phyloP scores from a whole-genome alignment of 2,888 invertebrate species.

The Cyclophora punctaria region DNA sequence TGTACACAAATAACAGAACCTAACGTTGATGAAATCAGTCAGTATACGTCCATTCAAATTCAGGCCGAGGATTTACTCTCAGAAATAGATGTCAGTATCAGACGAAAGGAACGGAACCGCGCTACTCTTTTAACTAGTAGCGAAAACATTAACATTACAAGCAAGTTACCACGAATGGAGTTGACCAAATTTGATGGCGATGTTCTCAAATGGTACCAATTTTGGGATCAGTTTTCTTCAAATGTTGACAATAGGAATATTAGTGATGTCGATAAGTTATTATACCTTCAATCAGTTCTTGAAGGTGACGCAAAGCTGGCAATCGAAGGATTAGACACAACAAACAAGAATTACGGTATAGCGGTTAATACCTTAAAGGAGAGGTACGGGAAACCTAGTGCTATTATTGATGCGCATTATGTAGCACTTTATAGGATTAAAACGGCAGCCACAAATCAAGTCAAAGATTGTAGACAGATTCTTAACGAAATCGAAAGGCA shows the following conservation, averaged over 20 bases:
- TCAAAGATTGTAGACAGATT: conserved; percentile 6
- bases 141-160: neutral
- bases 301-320: neutral
- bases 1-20: neutral
- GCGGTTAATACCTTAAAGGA: neutral
- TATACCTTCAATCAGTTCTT: conserved; percentile 14
- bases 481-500: conserved; percentile 19
- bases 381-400: neutral
- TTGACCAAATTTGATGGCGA: conserved; percentile 18
- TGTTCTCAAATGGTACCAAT: conserved; percentile 16
- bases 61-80: neutral
- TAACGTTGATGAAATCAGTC: neutral
- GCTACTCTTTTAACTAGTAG: neutral
- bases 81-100: neutral
- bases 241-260: conserved; percentile 14
- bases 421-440: conserved; percentile 12
- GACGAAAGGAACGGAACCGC: neutral
- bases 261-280: conserved; percentile 18
- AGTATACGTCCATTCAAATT: neutral
- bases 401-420: conserved; percentile 15
- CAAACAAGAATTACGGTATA: conserved; percentile 12
- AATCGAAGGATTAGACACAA: conserved; percentile 10
- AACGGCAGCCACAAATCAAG: neutral
- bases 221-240: conserved; percentile 22
- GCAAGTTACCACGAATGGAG: conserved; percentile 2